Evolutionary conservation across 2,113 vertebrate species (phyloP).

Genomic region (Atherinomorus stipes): DNA sequence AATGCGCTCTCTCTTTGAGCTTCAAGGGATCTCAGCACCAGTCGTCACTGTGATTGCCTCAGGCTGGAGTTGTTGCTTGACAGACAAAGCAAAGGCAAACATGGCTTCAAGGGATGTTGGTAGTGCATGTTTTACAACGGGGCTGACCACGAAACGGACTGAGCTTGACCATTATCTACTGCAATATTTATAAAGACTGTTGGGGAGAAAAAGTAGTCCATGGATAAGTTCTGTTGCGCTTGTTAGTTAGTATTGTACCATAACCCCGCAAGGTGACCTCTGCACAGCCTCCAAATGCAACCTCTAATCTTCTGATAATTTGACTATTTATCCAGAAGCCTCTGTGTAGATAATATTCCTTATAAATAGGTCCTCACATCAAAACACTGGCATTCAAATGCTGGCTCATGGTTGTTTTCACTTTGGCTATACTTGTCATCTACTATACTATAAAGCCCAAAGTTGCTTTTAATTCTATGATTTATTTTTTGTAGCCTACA

Average conservation of each 20-base stretch:
- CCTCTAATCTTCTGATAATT: neutral
- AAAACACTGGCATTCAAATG: neutral
- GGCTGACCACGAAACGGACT: neutral
- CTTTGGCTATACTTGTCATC: too few relatives aligned
- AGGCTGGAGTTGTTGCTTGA: neutral
- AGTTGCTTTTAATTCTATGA: too few relatives aligned
- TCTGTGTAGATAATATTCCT: neutral
- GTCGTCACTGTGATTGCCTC: neutral
- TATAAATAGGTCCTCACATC: neutral
- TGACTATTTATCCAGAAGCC: conserved; percentile 1
- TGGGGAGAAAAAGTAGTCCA: neutral
- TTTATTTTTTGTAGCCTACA: too few relatives aligned
- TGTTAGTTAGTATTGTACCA: neutral
- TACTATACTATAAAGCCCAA: too few relatives aligned
- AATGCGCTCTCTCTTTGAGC: neutral
- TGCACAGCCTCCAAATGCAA: neutral
- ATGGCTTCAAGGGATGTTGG: neutral
- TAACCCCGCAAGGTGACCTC: conserved; percentile 44
- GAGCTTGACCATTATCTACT: neutral
- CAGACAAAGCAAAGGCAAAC: conserved; percentile 14
- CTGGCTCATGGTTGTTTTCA: neutral
- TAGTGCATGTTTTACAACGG: neutral
- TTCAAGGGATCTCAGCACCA: neutral
- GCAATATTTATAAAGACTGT: neutral
- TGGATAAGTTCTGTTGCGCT: neutral